Percentiles rank a stretch among this genome's conserved stretches.
Evolutionary conservation across 2,888 invertebrate species (phyloP).

Genomic region (Nesidiocoris tenuis): DNA sequence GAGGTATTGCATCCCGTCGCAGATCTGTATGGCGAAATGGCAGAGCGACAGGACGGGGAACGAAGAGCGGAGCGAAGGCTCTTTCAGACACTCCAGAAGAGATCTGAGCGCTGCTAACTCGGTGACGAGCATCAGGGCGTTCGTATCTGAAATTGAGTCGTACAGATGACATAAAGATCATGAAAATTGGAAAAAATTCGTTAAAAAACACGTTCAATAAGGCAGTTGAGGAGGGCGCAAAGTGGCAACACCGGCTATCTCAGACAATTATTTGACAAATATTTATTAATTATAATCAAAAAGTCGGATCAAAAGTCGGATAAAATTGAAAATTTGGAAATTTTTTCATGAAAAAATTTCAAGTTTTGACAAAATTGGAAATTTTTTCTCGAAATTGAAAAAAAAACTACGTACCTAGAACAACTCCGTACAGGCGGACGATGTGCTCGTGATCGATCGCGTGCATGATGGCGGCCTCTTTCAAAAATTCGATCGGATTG

Average conservation of each 20-base stretch:
- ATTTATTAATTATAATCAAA: too few species aligned
- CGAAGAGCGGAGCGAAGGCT: slow-evolving; percentile 83
- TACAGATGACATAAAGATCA: too few species aligned
- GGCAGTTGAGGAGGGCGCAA: too few species aligned
- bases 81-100: slow-evolving; percentile 91
- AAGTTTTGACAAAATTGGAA: too few species aligned
- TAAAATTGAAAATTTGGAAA: too few species aligned
- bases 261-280: too few species aligned
- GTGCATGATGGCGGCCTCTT: slow-evolving; percentile 98
- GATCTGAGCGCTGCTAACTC: slow-evolving; percentile 95
- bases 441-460: slow-evolving; percentile 96
- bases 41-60: slow-evolving; percentile 90
- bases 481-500: slow-evolving; percentile 93
- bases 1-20: slow-evolving; percentile 96
- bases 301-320: too few species aligned
- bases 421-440: slow-evolving; percentile 95
- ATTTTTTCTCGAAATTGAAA: too few species aligned
- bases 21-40: slow-evolving; percentile 93
- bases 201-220: too few species aligned
- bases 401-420: slow-evolving; percentile 62
- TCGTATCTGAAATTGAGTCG: slow-evolving; percentile 68
- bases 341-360: too few species aligned
- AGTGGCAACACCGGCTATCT: too few species aligned
- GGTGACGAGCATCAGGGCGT: slow-evolving; percentile 74
- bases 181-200: too few species aligned